Conservation (phyloP, 2,888 invertebrate species). For the Microctonus aethiopoides region DNA sequence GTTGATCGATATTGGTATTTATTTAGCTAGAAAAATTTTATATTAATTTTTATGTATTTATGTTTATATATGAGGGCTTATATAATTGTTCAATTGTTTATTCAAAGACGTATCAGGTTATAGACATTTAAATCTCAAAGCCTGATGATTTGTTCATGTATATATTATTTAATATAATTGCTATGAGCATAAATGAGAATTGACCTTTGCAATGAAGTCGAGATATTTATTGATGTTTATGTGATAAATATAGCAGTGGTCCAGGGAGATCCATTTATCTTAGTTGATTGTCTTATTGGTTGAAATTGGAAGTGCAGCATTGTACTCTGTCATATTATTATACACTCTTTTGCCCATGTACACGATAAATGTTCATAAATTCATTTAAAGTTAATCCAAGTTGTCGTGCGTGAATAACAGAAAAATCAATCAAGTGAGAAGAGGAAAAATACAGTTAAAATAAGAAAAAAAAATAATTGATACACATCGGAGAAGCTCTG, state of each 20-base stretch:
- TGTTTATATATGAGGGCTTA: background rate
- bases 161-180: constrained; percentile 1
- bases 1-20: constrained; percentile 27
- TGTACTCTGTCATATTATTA: background rate
- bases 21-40: background rate
- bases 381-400: background rate
- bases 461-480: background rate
- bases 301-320: background rate
- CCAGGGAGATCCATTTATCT: background rate
- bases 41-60: background rate
- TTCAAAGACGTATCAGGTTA: background rate
- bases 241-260: background rate
- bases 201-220: background rate
- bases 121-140: background rate
- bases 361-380: background rate
- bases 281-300: constrained; percentile 1
- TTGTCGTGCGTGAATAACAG: background rate
- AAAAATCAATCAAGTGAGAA: background rate
- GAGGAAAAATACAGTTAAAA: background rate
- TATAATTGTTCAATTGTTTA: constrained; percentile 26
- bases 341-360: background rate
- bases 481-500: background rate
- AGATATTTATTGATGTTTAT: background rate
- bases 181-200: background rate
- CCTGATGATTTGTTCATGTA: background rate